These are phyloP conservation scores for Solea solea DNA, from an alignment of 2,113 vertebrate genomes.

Conservation along the genomic window DNA sequence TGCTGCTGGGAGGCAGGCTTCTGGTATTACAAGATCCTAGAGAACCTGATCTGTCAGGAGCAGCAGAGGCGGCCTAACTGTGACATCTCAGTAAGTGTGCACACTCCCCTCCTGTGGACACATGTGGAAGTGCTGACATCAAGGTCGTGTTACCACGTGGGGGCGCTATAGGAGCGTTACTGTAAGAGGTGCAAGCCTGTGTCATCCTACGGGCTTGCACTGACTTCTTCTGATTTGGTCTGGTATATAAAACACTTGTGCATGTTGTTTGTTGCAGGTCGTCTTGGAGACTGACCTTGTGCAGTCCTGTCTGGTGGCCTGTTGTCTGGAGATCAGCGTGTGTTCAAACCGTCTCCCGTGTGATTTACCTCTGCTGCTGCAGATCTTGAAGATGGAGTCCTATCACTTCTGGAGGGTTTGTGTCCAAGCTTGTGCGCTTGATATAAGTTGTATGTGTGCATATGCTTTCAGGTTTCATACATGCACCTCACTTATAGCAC, in stretches of 20 bases:
- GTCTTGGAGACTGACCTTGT: conserved; percentile 85
- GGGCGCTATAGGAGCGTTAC: background rate
- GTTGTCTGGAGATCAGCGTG: conserved; percentile 87
- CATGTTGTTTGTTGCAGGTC: conserved; percentile 20
- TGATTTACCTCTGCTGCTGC: conserved; percentile 82
- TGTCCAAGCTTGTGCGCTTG: background rate
- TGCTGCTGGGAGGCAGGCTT: conserved; percentile 81
- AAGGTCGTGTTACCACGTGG: background rate
- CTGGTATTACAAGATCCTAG: conserved; percentile 88
- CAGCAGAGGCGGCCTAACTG: conserved; percentile 77
- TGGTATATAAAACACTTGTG: background rate
- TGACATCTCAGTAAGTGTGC: conserved; percentile 88
- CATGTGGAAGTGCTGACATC: background rate
- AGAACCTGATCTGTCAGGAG: conserved; percentile 73
- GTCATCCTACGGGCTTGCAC: background rate
- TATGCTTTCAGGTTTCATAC: too few species aligned
- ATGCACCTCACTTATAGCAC: too few species aligned
- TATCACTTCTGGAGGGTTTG: conserved; percentile 90
- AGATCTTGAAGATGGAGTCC: conserved; percentile 84
- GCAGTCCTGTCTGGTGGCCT: conserved; percentile 86
- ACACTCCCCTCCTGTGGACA: conserved; percentile 45
- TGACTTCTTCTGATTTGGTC: too few species aligned
- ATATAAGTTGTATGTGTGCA: background rate
- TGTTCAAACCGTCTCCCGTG: conserved; percentile 79
- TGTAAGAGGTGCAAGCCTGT: background rate